Conservation (phyloP, 2,797 vertebrate species). For the Hippoglossus hippoglossus region DNA sequence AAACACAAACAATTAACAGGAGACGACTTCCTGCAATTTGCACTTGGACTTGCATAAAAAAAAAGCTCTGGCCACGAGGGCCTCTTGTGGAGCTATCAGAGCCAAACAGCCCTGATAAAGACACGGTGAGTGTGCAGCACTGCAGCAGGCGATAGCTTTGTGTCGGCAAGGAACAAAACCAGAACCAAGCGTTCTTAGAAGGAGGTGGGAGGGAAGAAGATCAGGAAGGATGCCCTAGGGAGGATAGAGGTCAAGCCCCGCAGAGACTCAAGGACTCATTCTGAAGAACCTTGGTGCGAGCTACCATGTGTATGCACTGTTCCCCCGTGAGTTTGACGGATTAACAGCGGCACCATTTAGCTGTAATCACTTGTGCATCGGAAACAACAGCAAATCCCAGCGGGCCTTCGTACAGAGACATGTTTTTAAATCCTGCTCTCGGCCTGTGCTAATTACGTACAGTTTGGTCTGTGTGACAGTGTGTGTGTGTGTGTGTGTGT, state of each 20-base stretch:
- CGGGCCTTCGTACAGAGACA: conserved; percentile 60
- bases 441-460: conserved; percentile 66
- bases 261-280: conserved; percentile 55
- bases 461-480: conserved; percentile 28
- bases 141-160: conserved; percentile 18
- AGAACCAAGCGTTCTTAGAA: conserved; percentile 37
- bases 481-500: conserved; percentile 31
- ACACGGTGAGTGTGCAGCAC: conserved; percentile 6
- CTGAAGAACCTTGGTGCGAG: conserved; percentile 47
- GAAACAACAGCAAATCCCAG: conserved; percentile 79
- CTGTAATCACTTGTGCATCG: conserved; percentile 75
- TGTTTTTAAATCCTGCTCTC: conserved; percentile 49
- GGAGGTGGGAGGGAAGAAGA: conserved; percentile 28
- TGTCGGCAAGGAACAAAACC: conserved; percentile 56
- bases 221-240: conserved; percentile 17
- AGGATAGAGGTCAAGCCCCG: conserved; percentile 56
- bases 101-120: conserved; percentile 43
- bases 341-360: conserved; percentile 74
- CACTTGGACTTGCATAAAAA: conserved; percentile 2
- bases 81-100: conserved; percentile 31
- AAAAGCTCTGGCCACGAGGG: not conserved
- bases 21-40: conserved; percentile 14
- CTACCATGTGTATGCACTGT: conserved; percentile 18
- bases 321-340: conserved; percentile 52
- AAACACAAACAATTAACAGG: conserved; percentile 17